phyloP scores from a whole-genome alignment of 2,797 vertebrate species.

The Oreochromis grahami region DNA sequence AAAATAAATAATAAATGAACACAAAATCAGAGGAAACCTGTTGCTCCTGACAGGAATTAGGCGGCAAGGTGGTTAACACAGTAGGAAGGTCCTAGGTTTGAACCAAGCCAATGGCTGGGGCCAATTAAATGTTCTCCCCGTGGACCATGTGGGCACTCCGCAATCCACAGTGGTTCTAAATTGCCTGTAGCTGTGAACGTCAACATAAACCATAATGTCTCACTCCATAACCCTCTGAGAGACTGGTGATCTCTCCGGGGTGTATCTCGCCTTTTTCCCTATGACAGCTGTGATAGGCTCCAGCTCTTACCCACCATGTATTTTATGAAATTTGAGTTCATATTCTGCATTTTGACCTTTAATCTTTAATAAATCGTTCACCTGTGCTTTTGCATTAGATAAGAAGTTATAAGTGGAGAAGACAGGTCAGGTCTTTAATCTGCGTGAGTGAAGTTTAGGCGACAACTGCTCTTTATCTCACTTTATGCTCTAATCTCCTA shows the following conservation, averaged over 20 bases:
- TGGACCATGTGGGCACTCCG: not conserved
- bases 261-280: not conserved
- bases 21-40: not conserved
- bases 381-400: not conserved
- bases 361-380: not conserved
- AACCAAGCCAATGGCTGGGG: not conserved
- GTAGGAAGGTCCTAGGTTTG: not conserved
- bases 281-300: not conserved
- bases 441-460: not conserved
- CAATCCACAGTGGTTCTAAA: not conserved
- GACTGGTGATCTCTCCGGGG: not conserved
- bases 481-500: conserved; percentile 23
- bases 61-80: not conserved
- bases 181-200: not conserved
- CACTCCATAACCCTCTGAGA: not conserved
- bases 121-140: not conserved
- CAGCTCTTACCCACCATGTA: not conserved
- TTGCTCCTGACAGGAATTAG: not conserved
- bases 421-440: not conserved
- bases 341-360: not conserved
- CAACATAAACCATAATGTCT: not conserved
- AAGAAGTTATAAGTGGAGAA: not conserved
- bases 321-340: not conserved
- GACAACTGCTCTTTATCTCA: not conserved
- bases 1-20: not conserved